Conservation (phyloP, 2,113 vertebrate species). For the Electrona antarctica region DNA sequence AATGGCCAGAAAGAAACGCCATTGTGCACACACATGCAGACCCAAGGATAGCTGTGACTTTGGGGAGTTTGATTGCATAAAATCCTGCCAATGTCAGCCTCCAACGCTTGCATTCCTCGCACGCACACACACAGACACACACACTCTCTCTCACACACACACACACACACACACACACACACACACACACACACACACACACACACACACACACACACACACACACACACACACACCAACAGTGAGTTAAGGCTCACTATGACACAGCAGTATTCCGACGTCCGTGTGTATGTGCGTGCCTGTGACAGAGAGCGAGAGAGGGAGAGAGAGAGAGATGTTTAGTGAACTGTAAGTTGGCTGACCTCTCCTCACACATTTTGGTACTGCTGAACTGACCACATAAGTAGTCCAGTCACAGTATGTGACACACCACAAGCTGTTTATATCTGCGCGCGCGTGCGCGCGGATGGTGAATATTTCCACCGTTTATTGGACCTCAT, state of each 20-base stretch:
- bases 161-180: background rate
- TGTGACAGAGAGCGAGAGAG: background rate
- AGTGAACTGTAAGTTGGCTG: background rate
- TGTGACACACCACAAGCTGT: no score
- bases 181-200: background rate
- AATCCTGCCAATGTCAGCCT: background rate
- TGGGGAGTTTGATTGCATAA: no score
- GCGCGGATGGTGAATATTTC: no score
- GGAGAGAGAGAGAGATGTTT: background rate
- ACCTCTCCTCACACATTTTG: background rate
- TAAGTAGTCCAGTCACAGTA: no score
- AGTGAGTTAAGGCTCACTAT: background rate
- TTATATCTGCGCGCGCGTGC: no score
- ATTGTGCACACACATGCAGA: no score
- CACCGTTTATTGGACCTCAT: no score
- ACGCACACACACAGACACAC: no score
- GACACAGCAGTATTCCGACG: constrained; percentile 35
- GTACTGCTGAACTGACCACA: no score
- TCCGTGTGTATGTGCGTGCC: background rate
- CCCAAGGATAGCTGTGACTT: no score
- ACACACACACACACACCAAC: background rate
- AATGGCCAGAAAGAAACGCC: no score
- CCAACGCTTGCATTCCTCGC: background rate
- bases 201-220: background rate
- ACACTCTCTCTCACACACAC: no score